Percentiles rank a stretch among this genome's conserved stretches.
These are phyloP conservation scores for Mesopsocus fuscifrons DNA, from an alignment of 2,888 invertebrate genomes.

Conservation along the genomic window DNA sequence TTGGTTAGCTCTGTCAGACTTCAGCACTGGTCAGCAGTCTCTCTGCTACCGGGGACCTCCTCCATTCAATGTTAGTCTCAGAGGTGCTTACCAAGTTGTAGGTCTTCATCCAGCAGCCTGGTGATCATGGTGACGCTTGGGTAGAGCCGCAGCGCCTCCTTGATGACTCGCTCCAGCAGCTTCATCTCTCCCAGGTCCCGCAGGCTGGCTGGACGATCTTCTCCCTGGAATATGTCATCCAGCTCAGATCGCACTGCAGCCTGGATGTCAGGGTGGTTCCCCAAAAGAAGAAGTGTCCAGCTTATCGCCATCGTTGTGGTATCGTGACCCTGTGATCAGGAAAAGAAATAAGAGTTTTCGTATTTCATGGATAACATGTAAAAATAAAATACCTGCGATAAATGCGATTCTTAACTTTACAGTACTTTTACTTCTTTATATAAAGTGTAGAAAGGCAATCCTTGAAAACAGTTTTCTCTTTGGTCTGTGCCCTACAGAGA, in stretches of 20 bases:
- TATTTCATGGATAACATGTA: no score
- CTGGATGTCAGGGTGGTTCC: constrained; percentile 30
- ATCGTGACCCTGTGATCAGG: constrained; percentile 21
- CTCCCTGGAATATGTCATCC: constrained; percentile 16
- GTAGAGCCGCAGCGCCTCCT: constrained; percentile 36
- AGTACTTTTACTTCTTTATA: no score
- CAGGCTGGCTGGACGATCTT: constrained; percentile 24
- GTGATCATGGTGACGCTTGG: constrained; percentile 33
- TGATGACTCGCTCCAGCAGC: constrained; percentile 34
- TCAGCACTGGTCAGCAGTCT: no score
- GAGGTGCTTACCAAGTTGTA: constrained; percentile 29
- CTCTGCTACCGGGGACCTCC: no score
- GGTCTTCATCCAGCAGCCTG: constrained; percentile 27
- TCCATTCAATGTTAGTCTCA: no score
- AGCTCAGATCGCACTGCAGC: constrained; percentile 28
- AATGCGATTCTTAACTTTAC: no score
- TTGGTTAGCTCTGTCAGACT: no score
- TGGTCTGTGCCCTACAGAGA: no score
- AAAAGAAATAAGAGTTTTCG: constrained; percentile 12
- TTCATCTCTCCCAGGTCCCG: constrained; percentile 33
- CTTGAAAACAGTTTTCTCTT: no score
- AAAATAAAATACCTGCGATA: no score
- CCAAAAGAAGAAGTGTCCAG: constrained; percentile 31
- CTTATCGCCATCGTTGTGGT: constrained; percentile 36
- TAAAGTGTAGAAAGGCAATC: no score